Evolutionary conservation across 2,113 vertebrate genomes (phyloP).

Genomic region (Leucopsar rothschildi): DNA sequence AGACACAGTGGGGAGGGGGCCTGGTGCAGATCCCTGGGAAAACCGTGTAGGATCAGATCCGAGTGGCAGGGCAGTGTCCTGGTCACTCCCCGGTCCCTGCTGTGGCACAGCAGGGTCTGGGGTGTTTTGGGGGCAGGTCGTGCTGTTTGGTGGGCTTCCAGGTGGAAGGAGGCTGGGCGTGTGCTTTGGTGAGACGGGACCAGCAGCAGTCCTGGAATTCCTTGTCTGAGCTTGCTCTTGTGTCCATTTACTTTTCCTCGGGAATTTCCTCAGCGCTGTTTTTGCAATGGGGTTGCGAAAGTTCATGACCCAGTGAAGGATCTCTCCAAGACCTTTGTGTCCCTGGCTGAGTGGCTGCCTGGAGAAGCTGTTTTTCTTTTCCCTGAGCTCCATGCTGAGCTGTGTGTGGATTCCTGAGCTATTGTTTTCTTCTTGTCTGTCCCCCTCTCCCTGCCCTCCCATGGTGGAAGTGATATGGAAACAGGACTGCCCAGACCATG

Average conservation of each 20-base stretch:
- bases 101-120: background rate
- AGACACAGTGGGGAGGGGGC: background rate
- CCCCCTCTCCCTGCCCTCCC: rapidly evolving
- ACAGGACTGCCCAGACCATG: rapidly evolving
- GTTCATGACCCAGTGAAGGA: background rate
- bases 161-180: background rate
- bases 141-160: background rate
- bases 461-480: rapidly evolving
- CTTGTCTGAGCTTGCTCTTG: background rate
- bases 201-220: background rate
- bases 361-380: background rate
- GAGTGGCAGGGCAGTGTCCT: rapidly evolving
- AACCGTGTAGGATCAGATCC: rapidly evolving
- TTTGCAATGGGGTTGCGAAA: background rate
- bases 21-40: background rate
- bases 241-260: background rate
- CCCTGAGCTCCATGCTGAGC: background rate
- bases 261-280: conserved; percentile 11
- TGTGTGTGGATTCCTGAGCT: background rate
- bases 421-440: background rate
- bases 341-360: background rate
- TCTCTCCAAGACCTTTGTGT: conserved; percentile 11
- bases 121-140: rapidly evolving
- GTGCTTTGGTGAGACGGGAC: background rate
- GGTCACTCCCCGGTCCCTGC: background rate